Evolutionary conservation across 2,888 invertebrate genomes (phyloP), one percentile per base, ranked within the genome.

Genomic region (Synergus laeviventris): DNA sequence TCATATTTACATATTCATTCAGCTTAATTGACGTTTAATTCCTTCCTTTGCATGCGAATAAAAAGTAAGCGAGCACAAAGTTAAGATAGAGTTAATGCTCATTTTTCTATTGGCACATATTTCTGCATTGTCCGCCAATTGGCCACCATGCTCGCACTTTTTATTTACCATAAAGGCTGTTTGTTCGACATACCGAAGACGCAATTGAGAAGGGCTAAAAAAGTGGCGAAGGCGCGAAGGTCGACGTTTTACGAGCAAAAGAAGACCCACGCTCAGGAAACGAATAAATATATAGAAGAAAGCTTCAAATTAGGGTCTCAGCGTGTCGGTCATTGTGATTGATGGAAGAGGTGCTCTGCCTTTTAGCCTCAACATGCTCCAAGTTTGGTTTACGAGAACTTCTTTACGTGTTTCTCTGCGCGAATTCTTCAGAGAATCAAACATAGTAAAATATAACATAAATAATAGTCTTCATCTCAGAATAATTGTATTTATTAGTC

Each of bases 261-360:
- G 42, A 66, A 66, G 36, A 62, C 62, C 42, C 42, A 21, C 21
- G 42, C 24, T 45, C 66, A 66, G 24, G 24, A 24, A 45, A 42
- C 42, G 24, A 66, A 66, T 66, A 66, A 64, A 42, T 64, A 42
- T 24, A 24, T 45, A 66, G 66, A 66, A 42, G 24, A 66, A 66
- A 45, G 21, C 42, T 21, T 24, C 64, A 66, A 66, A 66, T 66
- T 24, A 66, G 66, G 39, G 66, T 38, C 38, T 18, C 16, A 39
- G 39, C 8, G 24, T 42, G 66, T 24, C 66, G 24, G 14, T 42
- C 66, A 66, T 16, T 66, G 66, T 66, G 66, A 66, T 45, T 66
- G 66, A 66, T 66, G 66, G 66, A 62, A 62, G 62, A 62, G 62
- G 36, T 62, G 18, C 12, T 1, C 42, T 66, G 24, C 21, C 24